A percentile compares a stretch with the other conserved stretches of the same genome.
phyloP scores from a whole-genome alignment of 2,113 vertebrate species.

The Corythoichthys haematopterus region DNA sequence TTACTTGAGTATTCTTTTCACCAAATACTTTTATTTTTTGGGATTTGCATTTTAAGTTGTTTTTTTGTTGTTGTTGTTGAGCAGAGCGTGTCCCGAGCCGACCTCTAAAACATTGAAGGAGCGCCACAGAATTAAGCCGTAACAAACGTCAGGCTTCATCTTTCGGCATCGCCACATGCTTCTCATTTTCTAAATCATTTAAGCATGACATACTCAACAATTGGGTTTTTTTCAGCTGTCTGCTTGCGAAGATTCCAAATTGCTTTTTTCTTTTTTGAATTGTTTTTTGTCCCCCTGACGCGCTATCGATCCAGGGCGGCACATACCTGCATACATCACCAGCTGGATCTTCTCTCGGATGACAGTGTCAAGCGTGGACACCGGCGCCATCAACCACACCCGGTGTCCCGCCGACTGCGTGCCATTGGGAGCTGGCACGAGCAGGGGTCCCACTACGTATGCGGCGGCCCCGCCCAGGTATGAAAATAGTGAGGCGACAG shows the following conservation, averaged over 20 bases:
- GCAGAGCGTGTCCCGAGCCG: neutral
- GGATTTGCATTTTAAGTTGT: too few relatives aligned
- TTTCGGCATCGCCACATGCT: constrained; percentile 26
- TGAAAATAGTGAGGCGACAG: constrained; percentile 83
- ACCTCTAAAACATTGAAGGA: constrained; percentile 18
- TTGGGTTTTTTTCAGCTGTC: constrained; percentile 36
- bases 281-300: constrained; percentile 48
- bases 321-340: constrained; percentile 88
- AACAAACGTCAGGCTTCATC: constrained; percentile 47
- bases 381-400: neutral
- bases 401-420: constrained; percentile 50
- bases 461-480: constrained; percentile 84
- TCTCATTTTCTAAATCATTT: constrained; percentile 76
- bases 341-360: constrained; percentile 86
- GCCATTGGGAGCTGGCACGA: constrained; percentile 87
- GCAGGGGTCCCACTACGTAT: constrained; percentile 85
- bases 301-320: constrained; percentile 28
- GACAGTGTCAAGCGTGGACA: constrained; percentile 38
- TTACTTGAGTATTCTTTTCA: too few relatives aligned
- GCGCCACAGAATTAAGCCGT: constrained; percentile 23
- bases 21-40: too few relatives aligned
- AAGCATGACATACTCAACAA: constrained; percentile 59
- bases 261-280: constrained; percentile 26
- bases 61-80: neutral
- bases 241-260: constrained; percentile 38